Conservation (phyloP, 2,113 vertebrate genomes). For the Nerophis lumbriciformis region DNA sequence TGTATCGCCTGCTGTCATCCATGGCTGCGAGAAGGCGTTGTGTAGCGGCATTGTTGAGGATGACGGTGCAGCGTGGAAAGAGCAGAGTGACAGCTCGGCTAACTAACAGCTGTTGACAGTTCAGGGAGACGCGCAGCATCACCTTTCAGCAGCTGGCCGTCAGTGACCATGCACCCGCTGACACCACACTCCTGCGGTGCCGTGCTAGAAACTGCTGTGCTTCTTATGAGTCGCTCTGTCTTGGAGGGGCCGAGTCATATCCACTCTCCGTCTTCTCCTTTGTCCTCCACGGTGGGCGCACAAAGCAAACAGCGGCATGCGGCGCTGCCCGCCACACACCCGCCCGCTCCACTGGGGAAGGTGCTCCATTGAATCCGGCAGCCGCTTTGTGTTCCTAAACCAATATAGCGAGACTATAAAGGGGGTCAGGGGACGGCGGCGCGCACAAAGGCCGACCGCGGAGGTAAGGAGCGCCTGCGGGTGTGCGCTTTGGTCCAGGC, state of each 20-base stretch:
- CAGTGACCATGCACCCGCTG: slow-evolving; percentile 40
- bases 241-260: neutral
- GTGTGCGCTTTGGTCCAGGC: slow-evolving; percentile 64
- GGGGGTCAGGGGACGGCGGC: slow-evolving; percentile 47
- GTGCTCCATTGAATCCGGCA: slow-evolving; percentile 60
- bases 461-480: slow-evolving; percentile 58
- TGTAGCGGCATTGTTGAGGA: neutral
- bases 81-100: slow-evolving; percentile 32
- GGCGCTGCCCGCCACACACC: slow-evolving; percentile 39
- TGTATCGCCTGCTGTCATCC: too few species aligned
- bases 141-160: slow-evolving; percentile 39
- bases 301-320: slow-evolving; percentile 52
- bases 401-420: slow-evolving; percentile 52
- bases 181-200: slow-evolving; percentile 13
- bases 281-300: slow-evolving; percentile 43
- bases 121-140: slow-evolving; percentile 24
- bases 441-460: slow-evolving; percentile 50
- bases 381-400: slow-evolving; percentile 54
- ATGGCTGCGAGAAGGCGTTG: too few species aligned
- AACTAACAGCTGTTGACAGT: slow-evolving; percentile 61
- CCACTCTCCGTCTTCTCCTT: slow-evolving; percentile 19
- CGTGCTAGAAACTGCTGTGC: too few species aligned
- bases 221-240: too few species aligned
- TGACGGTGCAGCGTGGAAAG: slow-evolving; percentile 19
- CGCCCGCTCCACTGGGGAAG: slow-evolving; percentile 50